Base-by-base conservation (phyloP, 2,888 invertebrate genomes). In the Azorinus chamasolen region DNA sequence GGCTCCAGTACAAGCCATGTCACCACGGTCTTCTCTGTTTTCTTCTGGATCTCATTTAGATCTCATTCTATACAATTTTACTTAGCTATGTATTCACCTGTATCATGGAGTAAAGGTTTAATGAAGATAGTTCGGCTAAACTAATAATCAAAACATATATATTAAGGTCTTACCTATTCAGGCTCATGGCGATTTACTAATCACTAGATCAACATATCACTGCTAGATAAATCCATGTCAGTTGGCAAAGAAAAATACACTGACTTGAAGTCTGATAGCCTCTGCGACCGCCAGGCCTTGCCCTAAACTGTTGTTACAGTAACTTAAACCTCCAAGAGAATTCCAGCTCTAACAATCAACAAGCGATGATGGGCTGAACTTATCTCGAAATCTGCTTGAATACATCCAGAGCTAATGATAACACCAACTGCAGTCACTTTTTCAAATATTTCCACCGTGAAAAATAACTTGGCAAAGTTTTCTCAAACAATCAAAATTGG, bases 111-210 rank as follows among this genome's bases (percentile, higher is more conserved):
- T n/a, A n/a, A n/a, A n/a, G n/a, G n/a, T n/a, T n/a, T n/a, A n/a
- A n/a, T n/a, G n/a, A n/a, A n/a, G n/a, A n/a, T n/a, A n/a, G n/a
- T n/a, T n/a, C n/a, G n/a, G n/a, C n/a, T n/a, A n/a, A n/a, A n/a
- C n/a, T n/a, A n/a, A n/a, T n/a, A n/a, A n/a, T n/a, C n/a, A n/a
- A n/a, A n/a, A n/a, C n/a, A n/a, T n/a, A n/a, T n/a, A n/a, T n/a
- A n/a, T n/a, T n/a, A n/a, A n/a, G n/a, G n/a, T n/a, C 75, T 69
- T 70, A 75, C 75, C 75, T 75, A 69, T 61, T 75, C 43, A 75
- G 32, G 64, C 75, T 75, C 75, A 75, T 75, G 12, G 46, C 27
- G 50, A 58, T 25, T 14, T 24, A 25, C 39, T 59, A 53, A 63
- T 74, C 63, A 57, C 32, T 39, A 57, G 41, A 68, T 64, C 63